Base-by-base conservation (phyloP, 2,113 vertebrate species). In the Polypterus bichir region DNA sequence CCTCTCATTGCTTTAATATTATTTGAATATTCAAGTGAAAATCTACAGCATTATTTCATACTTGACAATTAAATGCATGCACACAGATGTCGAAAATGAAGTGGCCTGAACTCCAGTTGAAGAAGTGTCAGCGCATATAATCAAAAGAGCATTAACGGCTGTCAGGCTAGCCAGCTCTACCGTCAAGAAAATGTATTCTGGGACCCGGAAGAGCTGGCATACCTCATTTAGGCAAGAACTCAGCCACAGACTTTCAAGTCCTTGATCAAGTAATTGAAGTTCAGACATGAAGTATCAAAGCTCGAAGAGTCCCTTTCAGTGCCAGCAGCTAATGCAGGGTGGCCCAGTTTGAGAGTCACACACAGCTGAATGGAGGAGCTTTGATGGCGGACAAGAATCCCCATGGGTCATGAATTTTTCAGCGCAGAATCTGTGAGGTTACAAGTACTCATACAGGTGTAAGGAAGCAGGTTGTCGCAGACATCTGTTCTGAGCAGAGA, bases 341-440 rank as follows among this genome's bases (percentile, higher is more conserved):
- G 70, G 69, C 67, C 54, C 3, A 6, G 57, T 54, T 61, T 5
- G 65, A 60, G 61, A 54, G 64, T 65, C 0, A 56, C 59, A 3
- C 1, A 2, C 54, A 9, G 70, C 46, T n/a, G 64, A 65, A 62
- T 45, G 47, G 1, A n/a, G 60, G 27, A 65, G 67, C 84, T 93
- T 89, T 90, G 86, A 86, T 80, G 73, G 77, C 1, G 58, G 80
- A 79, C 65, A 73, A 82, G 68, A 75, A 77, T 70, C 79, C 88
- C 79, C 79, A 1, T 0, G 89, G 86, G 87, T 84, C 83, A 88
- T 91, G 69, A 80, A 90, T 91, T 75, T 91, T 91, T 88, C 83
- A 89, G 78, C 54, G 48, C 46, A 48, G 61, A 62, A 47, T 69
- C 73, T 49, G 59, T 49, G 52, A 73, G 84, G 87, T 76, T 69